Evolutionary conservation across 2,113 vertebrate genomes (phyloP).

Genomic region (Melanostigma gelatinosum): DNA sequence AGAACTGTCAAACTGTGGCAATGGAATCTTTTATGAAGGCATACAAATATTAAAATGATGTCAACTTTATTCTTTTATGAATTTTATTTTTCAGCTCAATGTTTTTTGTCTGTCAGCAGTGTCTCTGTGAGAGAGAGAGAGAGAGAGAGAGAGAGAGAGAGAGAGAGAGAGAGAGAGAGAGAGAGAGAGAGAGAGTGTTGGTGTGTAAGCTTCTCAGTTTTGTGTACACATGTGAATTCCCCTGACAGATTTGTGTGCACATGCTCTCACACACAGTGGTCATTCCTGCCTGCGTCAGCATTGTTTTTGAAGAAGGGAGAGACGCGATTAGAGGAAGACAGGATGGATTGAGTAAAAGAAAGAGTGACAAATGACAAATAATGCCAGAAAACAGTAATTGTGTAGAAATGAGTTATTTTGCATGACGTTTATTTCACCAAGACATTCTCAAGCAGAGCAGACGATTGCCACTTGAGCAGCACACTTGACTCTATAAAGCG

Average conservation of each 20-base stretch:
- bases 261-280: constrained; percentile 39
- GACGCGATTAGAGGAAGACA: constrained; percentile 26
- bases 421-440: constrained; percentile 8
- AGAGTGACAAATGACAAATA: constrained; percentile 7
- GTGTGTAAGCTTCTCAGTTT: constrained; percentile 42
- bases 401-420: constrained; percentile 3
- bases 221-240: constrained; percentile 60
- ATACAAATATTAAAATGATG: not conserved
- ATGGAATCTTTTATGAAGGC: not conserved
- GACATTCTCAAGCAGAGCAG: constrained; percentile 20
- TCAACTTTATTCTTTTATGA: not conserved
- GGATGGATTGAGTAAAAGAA: constrained; percentile 20
- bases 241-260: constrained; percentile 48
- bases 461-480: constrained; percentile 43
- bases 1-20: not conserved
- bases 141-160: not conserved
- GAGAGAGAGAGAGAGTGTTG: constrained; percentile 14
- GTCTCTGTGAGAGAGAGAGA: not conserved
- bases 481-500: constrained; percentile 39
- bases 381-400: constrained; percentile 1
- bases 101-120: constrained; percentile 21
- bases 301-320: constrained; percentile 37
- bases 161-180: not conserved
- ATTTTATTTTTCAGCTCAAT: not conserved
- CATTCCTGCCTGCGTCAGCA: constrained; percentile 58